Percentiles rank a stretch among this genome's conserved stretches.
Conservation (phyloP, 1,140 invertebrate genomes). For the Ostrea denselamellosa region DNA sequence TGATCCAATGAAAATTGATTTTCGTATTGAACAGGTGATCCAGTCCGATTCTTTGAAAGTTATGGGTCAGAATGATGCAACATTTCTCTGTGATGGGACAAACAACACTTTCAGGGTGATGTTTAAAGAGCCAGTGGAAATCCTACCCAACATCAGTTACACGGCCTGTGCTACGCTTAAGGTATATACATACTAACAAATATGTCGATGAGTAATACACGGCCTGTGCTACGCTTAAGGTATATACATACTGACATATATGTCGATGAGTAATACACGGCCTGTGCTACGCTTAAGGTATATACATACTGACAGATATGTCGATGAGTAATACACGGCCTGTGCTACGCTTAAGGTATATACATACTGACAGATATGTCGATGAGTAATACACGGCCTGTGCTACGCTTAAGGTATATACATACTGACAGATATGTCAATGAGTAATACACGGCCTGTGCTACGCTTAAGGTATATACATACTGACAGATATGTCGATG, state of each 20-base stretch:
- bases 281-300: constrained; percentile 90
- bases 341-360: constrained; percentile 89
- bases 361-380: neutral
- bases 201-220: constrained; percentile 82
- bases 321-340: no score
- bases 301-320: neutral
- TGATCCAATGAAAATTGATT: constrained; percentile 11
- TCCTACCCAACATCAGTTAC: constrained; percentile 89
- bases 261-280: no score
- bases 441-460: constrained; percentile 92
- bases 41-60: constrained; percentile 88
- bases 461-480: constrained; percentile 86
- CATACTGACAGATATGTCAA: neutral
- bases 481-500: neutral
- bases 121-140: constrained; percentile 93
- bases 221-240: constrained; percentile 90
- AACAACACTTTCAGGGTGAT: constrained; percentile 91
- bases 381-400: constrained; percentile 94
- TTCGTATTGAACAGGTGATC: constrained; percentile 81
- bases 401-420: constrained; percentile 87
- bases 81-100: constrained; percentile 90
- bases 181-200: constrained; percentile 78
- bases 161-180: constrained; percentile 90
- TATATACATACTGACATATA: constrained; percentile 70
- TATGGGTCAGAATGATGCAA: constrained; percentile 88